These are phyloP conservation scores for Cyprinodon variegatus DNA, from an alignment of 2,113 vertebrate species.

Conservation along the genomic window DNA sequence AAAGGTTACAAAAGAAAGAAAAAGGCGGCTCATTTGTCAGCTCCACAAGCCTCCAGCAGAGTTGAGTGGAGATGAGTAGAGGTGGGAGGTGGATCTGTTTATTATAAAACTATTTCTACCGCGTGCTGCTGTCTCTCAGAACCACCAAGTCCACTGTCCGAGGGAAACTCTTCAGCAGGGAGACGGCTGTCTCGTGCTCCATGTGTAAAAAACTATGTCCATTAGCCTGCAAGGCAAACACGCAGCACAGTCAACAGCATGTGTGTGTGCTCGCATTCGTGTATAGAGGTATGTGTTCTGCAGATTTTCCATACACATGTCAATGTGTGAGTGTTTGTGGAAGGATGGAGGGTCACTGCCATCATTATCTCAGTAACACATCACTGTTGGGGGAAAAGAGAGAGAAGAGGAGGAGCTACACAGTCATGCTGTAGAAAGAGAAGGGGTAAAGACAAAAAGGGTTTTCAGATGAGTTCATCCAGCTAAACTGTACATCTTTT, in stretches of 20 bases:
- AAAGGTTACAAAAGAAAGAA: slow-evolving; percentile 48
- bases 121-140: slow-evolving; percentile 93
- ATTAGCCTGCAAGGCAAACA: slow-evolving; percentile 92
- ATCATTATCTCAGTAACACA: slow-evolving; percentile 81
- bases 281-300: slow-evolving; percentile 54
- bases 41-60: slow-evolving; percentile 61
- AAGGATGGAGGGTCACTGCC: slow-evolving; percentile 75
- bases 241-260: slow-evolving; percentile 76
- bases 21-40: slow-evolving; percentile 60
- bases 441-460: slow-evolving; percentile 78
- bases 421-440: slow-evolving; percentile 81
- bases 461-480: slow-evolving; percentile 77
- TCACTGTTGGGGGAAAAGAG: slow-evolving; percentile 79
- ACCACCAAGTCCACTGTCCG: slow-evolving; percentile 98
- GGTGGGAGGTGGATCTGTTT: slow-evolving; percentile 68
- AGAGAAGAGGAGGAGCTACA: slow-evolving; percentile 75
- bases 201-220: slow-evolving; percentile 99
- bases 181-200: slow-evolving; percentile 98
- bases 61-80: slow-evolving; percentile 61
- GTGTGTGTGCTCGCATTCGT: slow-evolving; percentile 52
- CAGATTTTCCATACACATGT: slow-evolving; percentile 51
- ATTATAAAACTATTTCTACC: slow-evolving; percentile 87
- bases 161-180: slow-evolving; percentile 99
- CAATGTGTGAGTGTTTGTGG: slow-evolving; percentile 53
- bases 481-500: slow-evolving; percentile 77